phyloP scores from a whole-genome alignment of 1,140 invertebrate species.

The Procambarus virginalis region DNA sequence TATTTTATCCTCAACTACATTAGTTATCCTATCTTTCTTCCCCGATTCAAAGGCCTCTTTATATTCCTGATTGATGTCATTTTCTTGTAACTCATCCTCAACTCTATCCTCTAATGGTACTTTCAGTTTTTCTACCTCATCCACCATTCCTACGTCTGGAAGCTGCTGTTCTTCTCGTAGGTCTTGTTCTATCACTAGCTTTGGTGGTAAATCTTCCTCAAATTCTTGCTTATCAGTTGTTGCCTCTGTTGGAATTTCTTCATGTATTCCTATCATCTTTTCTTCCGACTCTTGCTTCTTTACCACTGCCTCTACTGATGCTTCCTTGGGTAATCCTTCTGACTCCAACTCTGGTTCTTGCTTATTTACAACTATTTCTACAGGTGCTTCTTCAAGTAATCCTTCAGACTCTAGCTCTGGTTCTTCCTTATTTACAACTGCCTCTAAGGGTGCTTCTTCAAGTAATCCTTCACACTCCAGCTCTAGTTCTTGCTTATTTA shows the following conservation, averaged over 20 bases:
- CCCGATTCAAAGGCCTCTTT: background rate
- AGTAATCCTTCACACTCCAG: background rate
- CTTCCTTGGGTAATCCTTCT: background rate
- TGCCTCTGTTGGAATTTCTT: background rate
- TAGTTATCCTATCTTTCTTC: too few species aligned
- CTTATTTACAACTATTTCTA: background rate
- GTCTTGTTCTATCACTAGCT: background rate
- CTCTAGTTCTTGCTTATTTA: conserved; percentile 12
- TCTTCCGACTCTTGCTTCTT: background rate
- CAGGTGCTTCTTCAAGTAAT: background rate
- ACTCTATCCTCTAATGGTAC: background rate
- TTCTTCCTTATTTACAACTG: background rate
- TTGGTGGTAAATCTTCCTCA: background rate
- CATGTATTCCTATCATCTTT: too few species aligned
- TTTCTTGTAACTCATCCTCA: background rate
- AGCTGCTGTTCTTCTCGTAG: background rate
- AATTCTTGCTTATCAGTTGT: background rate
- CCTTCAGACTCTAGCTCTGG: background rate
- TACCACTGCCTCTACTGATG: background rate
- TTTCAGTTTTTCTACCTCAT: background rate
- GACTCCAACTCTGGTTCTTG: background rate
- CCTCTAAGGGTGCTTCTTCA: background rate
- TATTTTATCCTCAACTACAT: background rate
- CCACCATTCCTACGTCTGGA: conserved; percentile 3
- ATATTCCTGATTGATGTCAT: background rate